phyloP scores from a whole-genome alignment of 1,140 invertebrate genomes.

The Anastatus disparis region DNA sequence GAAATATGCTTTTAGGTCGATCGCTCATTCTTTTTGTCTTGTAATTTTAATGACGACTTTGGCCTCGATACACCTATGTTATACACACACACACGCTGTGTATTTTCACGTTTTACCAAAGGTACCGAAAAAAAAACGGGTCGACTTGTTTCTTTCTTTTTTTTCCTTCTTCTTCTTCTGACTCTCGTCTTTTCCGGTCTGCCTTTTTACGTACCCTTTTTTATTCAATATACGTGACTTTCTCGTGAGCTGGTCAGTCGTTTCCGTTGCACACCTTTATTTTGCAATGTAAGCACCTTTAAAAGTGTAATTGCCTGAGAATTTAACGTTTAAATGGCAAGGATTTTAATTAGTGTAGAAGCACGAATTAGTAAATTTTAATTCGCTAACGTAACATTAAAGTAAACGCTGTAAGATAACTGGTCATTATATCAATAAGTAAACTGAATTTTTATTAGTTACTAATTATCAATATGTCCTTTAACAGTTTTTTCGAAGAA shows the following conservation, averaged over 20 bases:
- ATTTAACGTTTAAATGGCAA: too few relatives aligned
- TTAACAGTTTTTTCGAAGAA: too few relatives aligned
- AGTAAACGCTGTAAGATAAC: too few relatives aligned
- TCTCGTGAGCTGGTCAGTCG: too few relatives aligned
- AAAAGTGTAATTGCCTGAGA: too few relatives aligned
- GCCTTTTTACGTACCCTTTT: neutral
- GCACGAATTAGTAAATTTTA: neutral
- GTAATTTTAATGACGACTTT: constrained; percentile 26
- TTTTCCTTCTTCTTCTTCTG: neutral
- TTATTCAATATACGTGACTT: too few relatives aligned
- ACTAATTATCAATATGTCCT: too few relatives aligned
- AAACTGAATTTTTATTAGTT: too few relatives aligned
- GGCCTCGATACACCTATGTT: constrained; percentile 16
- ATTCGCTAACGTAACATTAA: constrained; percentile 2
- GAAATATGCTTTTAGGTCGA: constrained; percentile 8
- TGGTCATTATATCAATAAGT: too few relatives aligned
- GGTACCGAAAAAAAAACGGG: neutral
- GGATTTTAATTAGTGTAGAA: neutral
- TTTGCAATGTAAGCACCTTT: too few relatives aligned
- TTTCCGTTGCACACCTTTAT: too few relatives aligned
- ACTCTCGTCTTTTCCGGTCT: neutral
- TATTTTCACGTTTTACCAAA: too few relatives aligned
- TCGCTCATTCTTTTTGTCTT: neutral
- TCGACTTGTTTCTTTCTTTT: neutral
- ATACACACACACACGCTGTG: neutral